Evolutionary conservation across 2,797 vertebrate species (phyloP).

Genomic region (Alca torda): DNA sequence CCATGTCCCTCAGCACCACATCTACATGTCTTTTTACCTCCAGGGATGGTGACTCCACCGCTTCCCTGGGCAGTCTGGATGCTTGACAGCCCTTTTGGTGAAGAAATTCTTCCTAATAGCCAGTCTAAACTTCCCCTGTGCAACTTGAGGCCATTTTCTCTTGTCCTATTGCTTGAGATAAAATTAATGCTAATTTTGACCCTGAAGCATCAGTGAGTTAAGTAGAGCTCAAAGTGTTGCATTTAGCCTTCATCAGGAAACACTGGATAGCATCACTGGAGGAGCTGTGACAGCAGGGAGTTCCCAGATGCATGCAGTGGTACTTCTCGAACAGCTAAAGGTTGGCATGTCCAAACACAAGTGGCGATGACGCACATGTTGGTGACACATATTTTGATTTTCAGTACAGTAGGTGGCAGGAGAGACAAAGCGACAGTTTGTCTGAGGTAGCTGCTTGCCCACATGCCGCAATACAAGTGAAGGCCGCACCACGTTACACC

Average conservation of each 20-base stretch:
- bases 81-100: not conserved
- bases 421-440: not conserved
- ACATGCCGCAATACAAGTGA: not conserved
- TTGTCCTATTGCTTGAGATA: not conserved
- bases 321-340: not conserved
- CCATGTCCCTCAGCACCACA: not conserved
- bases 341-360: not conserved
- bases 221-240: not conserved
- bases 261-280: not conserved
- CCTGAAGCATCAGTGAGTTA: not conserved
- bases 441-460: not conserved
- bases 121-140: not conserved
- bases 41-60: not conserved
- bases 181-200: not conserved
- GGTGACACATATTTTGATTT: not conserved
- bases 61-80: not conserved
- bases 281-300: not conserved
- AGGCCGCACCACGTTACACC: not conserved
- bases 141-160: not conserved
- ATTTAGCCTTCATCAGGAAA: not conserved
- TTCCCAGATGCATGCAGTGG: not conserved
- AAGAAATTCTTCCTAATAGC: not conserved
- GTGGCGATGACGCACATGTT: not conserved
- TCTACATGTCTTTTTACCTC: not conserved
- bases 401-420: conserved; percentile 33